These are phyloP conservation scores for Craseonycteris thonglongyai DNA, from an alignment of 2,113 vertebrate species.

Conservation along the genomic window DNA sequence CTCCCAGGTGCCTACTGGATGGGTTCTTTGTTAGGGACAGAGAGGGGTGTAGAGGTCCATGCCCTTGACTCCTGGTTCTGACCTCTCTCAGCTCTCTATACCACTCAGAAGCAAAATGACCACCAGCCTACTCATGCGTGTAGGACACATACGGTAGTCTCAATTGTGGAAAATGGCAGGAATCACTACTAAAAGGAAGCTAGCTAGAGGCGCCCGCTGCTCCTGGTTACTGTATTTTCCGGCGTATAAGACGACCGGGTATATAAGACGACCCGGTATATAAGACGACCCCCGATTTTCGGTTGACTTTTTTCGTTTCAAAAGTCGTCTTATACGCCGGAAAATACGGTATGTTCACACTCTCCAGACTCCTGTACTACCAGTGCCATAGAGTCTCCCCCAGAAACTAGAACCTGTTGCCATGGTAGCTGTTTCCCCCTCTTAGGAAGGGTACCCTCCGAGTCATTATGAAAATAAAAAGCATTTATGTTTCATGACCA, in stretches of 20 bases:
- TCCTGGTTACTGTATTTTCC: neutral
- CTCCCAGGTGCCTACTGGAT: too few species aligned
- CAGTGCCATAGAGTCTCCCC: neutral
- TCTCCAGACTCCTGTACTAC: neutral
- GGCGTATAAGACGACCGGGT: too few species aligned
- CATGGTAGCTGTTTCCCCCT: constrained; percentile 38
- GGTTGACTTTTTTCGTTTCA: too few species aligned
- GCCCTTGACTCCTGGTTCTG: neutral
- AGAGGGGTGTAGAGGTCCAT: neutral
- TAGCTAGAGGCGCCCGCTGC: neutral
- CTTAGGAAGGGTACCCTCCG: neutral
- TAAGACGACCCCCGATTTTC: too few species aligned
- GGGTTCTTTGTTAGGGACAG: neutral
- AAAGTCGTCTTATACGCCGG: too few species aligned
- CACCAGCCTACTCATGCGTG: neutral
- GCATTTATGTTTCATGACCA: constrained; percentile 38
- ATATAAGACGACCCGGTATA: too few species aligned
- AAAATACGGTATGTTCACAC: too few species aligned
- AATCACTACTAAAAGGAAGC: neutral
- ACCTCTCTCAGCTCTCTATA: neutral
- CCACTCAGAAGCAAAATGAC: neutral
- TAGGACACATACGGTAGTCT: neutral
- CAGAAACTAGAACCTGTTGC: constrained; percentile 21
- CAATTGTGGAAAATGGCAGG: neutral
- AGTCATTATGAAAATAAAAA: constrained; percentile 54